These are phyloP conservation scores for Orthosia cruda DNA, from an alignment of 2,888 invertebrate genomes.

Conservation along the genomic window DNA sequence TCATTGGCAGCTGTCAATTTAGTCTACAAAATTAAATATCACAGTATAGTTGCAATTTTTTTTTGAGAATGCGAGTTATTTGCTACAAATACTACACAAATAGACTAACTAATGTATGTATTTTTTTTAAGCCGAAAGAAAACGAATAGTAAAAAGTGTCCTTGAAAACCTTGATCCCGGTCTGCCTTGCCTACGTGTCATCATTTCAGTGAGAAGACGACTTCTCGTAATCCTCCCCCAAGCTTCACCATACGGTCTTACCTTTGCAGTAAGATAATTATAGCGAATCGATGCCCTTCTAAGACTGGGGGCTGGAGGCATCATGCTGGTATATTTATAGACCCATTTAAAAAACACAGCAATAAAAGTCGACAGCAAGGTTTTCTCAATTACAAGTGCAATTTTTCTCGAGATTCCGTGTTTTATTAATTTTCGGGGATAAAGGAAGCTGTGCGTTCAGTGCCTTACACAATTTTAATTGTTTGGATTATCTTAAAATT, in stretches of 20 bases:
- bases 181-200: too few species aligned
- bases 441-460: background rate
- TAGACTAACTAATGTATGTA: too few species aligned
- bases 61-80: too few species aligned
- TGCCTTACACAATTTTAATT: slow-evolving; percentile 23
- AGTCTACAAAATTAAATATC: too few species aligned
- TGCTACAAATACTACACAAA: background rate
- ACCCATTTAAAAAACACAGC: slow-evolving; percentile 64
- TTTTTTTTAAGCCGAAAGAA: too few species aligned
- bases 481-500: slow-evolving; percentile 15
- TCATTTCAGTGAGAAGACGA: background rate
- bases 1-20: too few species aligned
- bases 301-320: slow-evolving; percentile 69
- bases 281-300: background rate
- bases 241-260: background rate
- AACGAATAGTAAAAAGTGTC: too few species aligned
- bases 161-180: too few species aligned
- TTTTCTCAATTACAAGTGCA: slow-evolving; percentile 62
- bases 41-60: background rate
- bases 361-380: slow-evolving; percentile 51
- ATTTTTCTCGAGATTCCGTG: slow-evolving; percentile 59
- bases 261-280: slow-evolving; percentile 10
- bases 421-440: slow-evolving; percentile 51
- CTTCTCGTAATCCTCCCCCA: background rate
- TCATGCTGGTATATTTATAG: slow-evolving; percentile 85